Evolutionary conservation across 1,140 invertebrate genomes (phyloP).

Genomic region (Periplaneta americana): DNA sequence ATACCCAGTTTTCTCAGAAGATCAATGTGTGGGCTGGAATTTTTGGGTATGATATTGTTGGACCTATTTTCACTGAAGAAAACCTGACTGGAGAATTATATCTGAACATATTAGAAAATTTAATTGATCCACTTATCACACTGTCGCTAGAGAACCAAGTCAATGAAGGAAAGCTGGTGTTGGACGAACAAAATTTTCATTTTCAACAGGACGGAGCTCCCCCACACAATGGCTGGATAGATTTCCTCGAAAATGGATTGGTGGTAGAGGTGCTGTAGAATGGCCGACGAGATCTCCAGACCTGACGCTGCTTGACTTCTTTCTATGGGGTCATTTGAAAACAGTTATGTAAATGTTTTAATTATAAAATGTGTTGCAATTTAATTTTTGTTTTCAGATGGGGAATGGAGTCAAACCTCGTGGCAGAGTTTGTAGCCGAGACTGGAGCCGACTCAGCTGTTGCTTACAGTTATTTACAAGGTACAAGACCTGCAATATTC

Average conservation of each 20-base stretch:
- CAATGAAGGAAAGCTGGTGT: too few species aligned
- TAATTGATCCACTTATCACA: too few species aligned
- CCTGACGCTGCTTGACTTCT: background rate
- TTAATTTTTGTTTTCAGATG: conserved; percentile 15
- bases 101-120: too few species aligned
- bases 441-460: conserved; percentile 31
- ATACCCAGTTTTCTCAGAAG: too few species aligned
- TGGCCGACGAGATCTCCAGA: background rate
- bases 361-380: background rate
- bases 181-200: too few species aligned
- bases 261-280: too few species aligned
- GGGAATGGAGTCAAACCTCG: conserved; percentile 27
- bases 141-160: too few species aligned
- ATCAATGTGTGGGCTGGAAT: too few species aligned
- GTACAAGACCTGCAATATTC: conserved; percentile 22
- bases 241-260: background rate
- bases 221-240: background rate
- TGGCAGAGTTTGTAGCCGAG: conserved; percentile 34
- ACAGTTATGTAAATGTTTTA: background rate
- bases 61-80: too few species aligned
- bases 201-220: too few species aligned
- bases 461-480: conserved; percentile 32
- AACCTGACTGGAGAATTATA: too few species aligned
- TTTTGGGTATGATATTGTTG: too few species aligned
- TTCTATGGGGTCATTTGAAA: background rate